Evolutionary conservation across 1,140 invertebrate genomes (phyloP).

Genomic region (Ostrea denselamellosa): DNA sequence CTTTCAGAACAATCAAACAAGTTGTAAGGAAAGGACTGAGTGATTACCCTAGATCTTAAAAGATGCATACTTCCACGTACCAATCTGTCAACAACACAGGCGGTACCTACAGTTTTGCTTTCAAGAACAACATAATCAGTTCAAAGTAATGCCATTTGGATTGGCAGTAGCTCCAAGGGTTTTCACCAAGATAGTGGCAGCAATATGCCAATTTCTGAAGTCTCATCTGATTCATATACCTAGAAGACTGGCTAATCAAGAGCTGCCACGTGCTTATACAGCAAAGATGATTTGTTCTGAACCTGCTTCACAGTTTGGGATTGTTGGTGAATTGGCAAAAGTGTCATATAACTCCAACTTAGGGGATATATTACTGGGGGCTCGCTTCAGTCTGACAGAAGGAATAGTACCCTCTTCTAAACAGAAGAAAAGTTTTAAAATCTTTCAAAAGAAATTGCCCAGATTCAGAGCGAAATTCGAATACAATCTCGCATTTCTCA

Average conservation of each 20-base stretch:
- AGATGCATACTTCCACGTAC: conserved; percentile 50
- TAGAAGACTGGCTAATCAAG: conserved; percentile 51
- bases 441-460: not conserved
- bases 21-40: not conserved
- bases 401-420: not conserved
- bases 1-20: not conserved
- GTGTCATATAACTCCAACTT: not conserved
- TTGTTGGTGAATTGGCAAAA: conserved; percentile 35
- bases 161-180: conserved; percentile 29
- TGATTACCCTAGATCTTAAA: conserved; percentile 9
- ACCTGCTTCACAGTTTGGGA: conserved; percentile 36
- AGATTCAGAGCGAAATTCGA: not conserved
- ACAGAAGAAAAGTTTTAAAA: too few relatives aligned
- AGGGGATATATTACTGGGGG: too few relatives aligned
- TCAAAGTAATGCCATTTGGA: conserved; percentile 44
- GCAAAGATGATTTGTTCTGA: conserved; percentile 9
- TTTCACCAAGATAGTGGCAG: conserved; percentile 49
- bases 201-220: not conserved
- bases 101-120: conserved; percentile 22
- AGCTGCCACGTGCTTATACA: conserved; percentile 3
- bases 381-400: not conserved
- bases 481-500: not conserved
- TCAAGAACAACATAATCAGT: conserved; percentile 38
- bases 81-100: not conserved
- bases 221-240: conserved; percentile 40